Evolutionary conservation across 1,140 invertebrate genomes (phyloP).

Genomic region (Drosophila arawakana): DNA sequence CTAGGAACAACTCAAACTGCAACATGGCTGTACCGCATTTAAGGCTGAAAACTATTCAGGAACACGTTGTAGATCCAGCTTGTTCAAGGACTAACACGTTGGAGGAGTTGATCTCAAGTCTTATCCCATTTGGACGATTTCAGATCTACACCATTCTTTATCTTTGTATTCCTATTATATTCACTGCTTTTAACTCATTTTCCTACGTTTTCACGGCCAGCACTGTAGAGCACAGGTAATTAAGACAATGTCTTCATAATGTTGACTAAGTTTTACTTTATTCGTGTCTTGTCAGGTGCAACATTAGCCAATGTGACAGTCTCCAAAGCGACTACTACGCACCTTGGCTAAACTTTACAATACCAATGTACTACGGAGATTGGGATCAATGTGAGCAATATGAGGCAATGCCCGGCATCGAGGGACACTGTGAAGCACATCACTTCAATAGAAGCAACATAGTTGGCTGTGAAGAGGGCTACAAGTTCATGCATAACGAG

Average conservation of each 20-base stretch:
- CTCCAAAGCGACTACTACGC: conserved; percentile 80
- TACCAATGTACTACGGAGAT: conserved; percentile 71
- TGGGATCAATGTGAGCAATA: conserved; percentile 85
- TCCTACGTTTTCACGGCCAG: conserved; percentile 87
- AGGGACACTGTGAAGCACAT: conserved; percentile 30
- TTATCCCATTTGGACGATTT: conserved; percentile 86
- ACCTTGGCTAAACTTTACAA: conserved; percentile 85
- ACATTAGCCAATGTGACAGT: conserved; percentile 87
- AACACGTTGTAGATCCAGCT: neutral
- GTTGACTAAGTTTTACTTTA: neutral
- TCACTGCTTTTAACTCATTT: conserved; percentile 85
- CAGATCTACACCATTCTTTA: conserved; percentile 85
- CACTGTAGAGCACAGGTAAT: conserved; percentile 85
- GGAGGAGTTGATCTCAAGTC: conserved; percentile 79
- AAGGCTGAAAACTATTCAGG: neutral
- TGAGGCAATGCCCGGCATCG: conserved; percentile 14
- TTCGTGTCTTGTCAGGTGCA: conserved; percentile 85
- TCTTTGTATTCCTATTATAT: conserved; percentile 85
- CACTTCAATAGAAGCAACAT: conserved; percentile 81
- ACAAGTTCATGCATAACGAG: conserved; percentile 48
- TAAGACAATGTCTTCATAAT: neutral
- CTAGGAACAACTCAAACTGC: neutral
- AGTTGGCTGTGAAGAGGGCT: conserved; percentile 53
- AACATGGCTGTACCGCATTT: neutral
- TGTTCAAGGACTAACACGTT: conserved; percentile 27